Evolutionary conservation across 2,113 vertebrate genomes (phyloP).

Genomic region (Psophia crepitans): DNA sequence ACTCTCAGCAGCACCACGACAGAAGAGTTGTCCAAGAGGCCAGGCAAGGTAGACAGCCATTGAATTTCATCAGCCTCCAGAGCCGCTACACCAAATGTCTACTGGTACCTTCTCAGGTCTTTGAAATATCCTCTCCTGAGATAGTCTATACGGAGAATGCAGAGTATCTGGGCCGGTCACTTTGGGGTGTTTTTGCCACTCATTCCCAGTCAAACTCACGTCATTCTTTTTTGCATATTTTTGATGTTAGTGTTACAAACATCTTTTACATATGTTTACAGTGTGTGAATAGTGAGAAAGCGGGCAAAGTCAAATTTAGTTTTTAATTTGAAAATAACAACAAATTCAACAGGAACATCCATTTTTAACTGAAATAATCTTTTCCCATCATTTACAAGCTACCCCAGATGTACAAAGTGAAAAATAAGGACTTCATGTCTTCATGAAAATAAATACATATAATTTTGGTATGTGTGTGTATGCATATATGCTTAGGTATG

Average conservation of each 20-base stretch:
- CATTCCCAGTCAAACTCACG: no score
- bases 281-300: neutral
- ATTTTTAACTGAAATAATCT: neutral
- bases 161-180: no score
- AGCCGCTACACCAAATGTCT: no score
- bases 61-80: no score
- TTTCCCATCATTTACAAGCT: neutral
- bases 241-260: neutral
- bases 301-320: neutral
- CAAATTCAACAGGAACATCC: neutral
- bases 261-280: neutral
- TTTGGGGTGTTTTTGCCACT: no score
- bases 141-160: no score
- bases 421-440: neutral
- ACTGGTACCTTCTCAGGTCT: no score
- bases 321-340: neutral
- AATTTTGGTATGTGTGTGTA: fast-evolving
- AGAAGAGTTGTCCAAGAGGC: no score
- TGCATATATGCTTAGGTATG: neutral
- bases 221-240: neutral
- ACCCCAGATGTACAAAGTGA: neutral
- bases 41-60: no score
- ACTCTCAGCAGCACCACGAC: no score
- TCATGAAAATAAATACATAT: neutral
- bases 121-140: no score